Evolutionary conservation across 2,888 invertebrate genomes (phyloP).

Genomic region (Meta bourneti): DNA sequence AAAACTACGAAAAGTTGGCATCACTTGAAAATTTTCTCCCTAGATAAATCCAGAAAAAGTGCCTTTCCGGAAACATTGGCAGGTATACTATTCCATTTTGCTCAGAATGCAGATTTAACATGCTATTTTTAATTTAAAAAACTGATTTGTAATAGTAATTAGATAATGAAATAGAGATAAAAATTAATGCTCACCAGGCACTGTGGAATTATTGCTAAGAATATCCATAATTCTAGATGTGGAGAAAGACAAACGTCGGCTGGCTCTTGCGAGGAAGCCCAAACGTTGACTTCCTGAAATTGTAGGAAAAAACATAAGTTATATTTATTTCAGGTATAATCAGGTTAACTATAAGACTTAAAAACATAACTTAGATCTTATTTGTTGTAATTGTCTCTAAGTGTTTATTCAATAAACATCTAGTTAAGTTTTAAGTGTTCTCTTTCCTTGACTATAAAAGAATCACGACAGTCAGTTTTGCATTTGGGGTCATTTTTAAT

Average conservation of each 20-base stretch:
- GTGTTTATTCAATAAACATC: neutral
- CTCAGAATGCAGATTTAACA: too few relatives aligned
- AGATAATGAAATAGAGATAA: too few relatives aligned
- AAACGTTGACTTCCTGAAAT: slow-evolving; percentile 34
- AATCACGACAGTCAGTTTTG: neutral
- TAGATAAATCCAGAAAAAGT: too few relatives aligned
- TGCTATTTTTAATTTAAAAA: too few relatives aligned
- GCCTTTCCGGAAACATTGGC: too few relatives aligned
- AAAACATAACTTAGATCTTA: neutral
- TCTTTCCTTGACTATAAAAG: neutral
- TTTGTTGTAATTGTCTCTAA: neutral
- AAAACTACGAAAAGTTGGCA: too few relatives aligned
- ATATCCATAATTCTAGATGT: slow-evolving; percentile 78
- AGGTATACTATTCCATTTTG: too few relatives aligned
- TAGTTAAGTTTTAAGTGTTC: neutral
- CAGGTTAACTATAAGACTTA: neutral
- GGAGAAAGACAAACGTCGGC: slow-evolving; percentile 77
- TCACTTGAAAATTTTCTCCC: too few relatives aligned
- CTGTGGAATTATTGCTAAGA: slow-evolving; percentile 54
- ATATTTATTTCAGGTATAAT: neutral
- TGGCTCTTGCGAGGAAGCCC: slow-evolving; percentile 72
- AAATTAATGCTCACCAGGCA: slow-evolving; percentile 59
- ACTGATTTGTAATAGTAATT: too few relatives aligned
- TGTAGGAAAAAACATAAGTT: neutral
- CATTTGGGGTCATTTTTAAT: too few relatives aligned